Evolutionary conservation across 2,797 vertebrate genomes (phyloP).

Genomic region (Lepus oiostolus): DNA sequence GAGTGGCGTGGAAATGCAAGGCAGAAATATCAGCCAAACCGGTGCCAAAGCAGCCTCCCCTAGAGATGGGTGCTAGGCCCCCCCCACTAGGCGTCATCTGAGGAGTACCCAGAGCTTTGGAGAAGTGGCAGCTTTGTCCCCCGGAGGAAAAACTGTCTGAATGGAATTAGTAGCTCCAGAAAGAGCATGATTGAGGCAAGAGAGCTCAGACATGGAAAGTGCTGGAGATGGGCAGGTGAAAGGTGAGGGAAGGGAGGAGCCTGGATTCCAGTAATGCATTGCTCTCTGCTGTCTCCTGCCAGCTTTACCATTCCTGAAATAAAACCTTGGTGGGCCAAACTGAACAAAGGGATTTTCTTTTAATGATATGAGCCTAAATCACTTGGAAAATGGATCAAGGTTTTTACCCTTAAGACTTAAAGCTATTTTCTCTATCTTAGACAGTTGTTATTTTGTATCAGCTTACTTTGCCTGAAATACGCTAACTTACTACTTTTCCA

Average conservation of each 20-base stretch:
- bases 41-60: not conserved
- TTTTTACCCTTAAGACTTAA: constrained; percentile 38
- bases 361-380: not conserved
- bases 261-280: not conserved
- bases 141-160: not conserved
- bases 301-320: constrained; percentile 3
- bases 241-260: not conserved
- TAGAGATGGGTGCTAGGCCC: not conserved
- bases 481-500: not conserved
- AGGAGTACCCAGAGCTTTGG: not conserved
- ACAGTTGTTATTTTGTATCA: constrained; percentile 12
- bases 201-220: not conserved
- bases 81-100: not conserved
- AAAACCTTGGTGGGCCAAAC: not conserved
- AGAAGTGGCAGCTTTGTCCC: not conserved
- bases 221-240: not conserved
- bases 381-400: not conserved
- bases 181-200: not conserved
- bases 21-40: constrained; percentile 32
- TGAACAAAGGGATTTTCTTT: constrained; percentile 12
- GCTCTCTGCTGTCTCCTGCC: not conserved
- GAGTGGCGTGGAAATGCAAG: constrained; percentile 46
- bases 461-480: constrained; percentile 46
- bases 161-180: constrained; percentile 14
- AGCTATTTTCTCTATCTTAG: constrained; percentile 22